These are phyloP conservation scores for Galagoides demidoff DNA, from an alignment of 2,797 vertebrate species.

Conservation along the genomic window DNA sequence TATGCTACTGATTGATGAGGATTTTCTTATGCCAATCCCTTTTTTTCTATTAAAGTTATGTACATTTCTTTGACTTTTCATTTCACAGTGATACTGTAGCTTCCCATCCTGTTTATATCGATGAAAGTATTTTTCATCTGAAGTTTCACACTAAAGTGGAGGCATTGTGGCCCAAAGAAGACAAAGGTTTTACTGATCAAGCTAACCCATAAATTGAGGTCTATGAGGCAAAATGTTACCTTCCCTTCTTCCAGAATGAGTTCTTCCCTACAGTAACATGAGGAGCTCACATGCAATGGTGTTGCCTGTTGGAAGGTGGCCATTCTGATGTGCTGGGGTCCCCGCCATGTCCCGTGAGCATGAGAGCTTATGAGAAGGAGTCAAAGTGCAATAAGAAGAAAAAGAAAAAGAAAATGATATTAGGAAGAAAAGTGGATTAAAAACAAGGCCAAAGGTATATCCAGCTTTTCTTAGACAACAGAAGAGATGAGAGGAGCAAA, in stretches of 20 bases:
- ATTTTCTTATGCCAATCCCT: background rate
- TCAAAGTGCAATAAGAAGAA: background rate
- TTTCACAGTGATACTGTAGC: background rate
- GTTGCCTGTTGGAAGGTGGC: background rate
- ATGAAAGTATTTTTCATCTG: slow-evolving; percentile 11
- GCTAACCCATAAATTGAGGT: background rate
- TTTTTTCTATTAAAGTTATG: background rate
- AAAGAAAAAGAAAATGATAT: background rate
- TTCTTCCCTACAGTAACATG: background rate
- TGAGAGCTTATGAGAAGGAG: background rate
- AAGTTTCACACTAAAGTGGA: background rate
- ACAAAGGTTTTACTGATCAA: background rate
- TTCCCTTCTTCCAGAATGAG: background rate
- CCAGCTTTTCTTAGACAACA: background rate
- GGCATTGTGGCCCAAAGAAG: background rate
- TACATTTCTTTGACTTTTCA: background rate
- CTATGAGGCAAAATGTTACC: too few relatives aligned
- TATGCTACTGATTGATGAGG: background rate
- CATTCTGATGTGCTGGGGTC: background rate
- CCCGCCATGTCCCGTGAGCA: background rate
- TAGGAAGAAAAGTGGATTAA: background rate
- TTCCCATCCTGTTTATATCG: background rate
- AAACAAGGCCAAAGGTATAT: background rate
- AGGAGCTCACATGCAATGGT: background rate
- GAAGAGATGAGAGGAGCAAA: background rate